Evolutionary conservation across 64 coral and sea anemone genomes (phyloP).

Genomic region (Stichodactyla mertensii): DNA sequence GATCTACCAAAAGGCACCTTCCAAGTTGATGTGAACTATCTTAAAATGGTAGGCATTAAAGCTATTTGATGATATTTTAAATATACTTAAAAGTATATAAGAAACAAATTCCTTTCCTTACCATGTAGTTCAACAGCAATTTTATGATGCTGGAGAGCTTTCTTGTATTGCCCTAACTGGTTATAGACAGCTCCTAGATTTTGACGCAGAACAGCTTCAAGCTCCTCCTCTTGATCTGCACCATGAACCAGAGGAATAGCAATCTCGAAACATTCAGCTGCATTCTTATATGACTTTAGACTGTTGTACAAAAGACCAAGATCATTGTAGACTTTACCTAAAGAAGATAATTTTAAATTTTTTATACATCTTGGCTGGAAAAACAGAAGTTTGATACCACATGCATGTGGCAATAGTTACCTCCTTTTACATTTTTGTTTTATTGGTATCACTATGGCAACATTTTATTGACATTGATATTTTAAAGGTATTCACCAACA

Average conservation of each 20-base stretch:
- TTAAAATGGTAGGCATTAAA: too few species aligned
- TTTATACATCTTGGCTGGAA: too few species aligned
- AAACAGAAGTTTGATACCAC: too few species aligned
- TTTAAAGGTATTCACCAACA: background rate
- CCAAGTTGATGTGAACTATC: too few species aligned
- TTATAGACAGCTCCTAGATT: slow-evolving; percentile 95
- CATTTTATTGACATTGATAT: background rate
- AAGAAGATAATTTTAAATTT: background rate
- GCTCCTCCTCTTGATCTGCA: slow-evolving; percentile 5
- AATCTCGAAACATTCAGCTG: slow-evolving; percentile 66
- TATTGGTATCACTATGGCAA: background rate
- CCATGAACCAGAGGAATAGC: slow-evolving; percentile 41
- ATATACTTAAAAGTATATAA: background rate
- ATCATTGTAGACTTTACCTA: slow-evolving; percentile 75
- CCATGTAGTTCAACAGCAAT: slow-evolving; percentile 72
- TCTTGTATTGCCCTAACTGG: slow-evolving; percentile 63
- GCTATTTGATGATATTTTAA: too few species aligned
- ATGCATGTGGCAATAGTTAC: too few species aligned
- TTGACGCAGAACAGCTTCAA: slow-evolving; percentile 57
- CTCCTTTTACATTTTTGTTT: background rate
- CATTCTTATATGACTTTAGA: slow-evolving; percentile 58
- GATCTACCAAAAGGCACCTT: too few species aligned
- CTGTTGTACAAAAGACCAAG: slow-evolving; percentile 57
- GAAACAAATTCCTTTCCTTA: slow-evolving; percentile 11
- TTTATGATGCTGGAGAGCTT: slow-evolving; percentile 73